Percentiles rank a stretch among this genome's conserved stretches.
Conservation (phyloP, 2,888 invertebrate species). For the Thera obeliscata region DNA sequence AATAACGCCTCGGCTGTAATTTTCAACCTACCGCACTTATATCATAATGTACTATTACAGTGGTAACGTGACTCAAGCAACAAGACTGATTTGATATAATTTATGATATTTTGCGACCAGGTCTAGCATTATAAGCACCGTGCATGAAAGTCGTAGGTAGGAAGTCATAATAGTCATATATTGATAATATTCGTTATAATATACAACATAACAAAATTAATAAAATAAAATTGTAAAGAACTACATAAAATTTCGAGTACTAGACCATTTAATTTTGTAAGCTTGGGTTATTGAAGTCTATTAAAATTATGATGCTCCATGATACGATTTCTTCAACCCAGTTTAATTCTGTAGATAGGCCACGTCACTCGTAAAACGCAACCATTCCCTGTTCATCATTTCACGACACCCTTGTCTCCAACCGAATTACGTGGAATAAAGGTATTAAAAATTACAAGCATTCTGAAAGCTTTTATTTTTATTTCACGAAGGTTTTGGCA, state of each 20-base stretch:
- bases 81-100: too few relatives aligned
- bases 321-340: constrained; percentile 5
- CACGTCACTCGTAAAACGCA: constrained; percentile 21
- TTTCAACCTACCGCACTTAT: too few relatives aligned
- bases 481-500: not conserved
- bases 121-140: too few relatives aligned
- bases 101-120: too few relatives aligned
- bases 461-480: constrained; percentile 6
- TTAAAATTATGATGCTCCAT: constrained; percentile 19
- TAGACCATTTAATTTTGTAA: not conserved
- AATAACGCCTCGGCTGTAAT: too few relatives aligned
- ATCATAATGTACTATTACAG: too few relatives aligned
- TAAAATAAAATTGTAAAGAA: too few relatives aligned
- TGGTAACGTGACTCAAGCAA: too few relatives aligned
- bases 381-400: constrained; percentile 18
- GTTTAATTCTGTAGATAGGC: constrained; percentile 16
- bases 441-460: constrained; percentile 8
- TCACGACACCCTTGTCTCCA: not conserved
- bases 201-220: too few relatives aligned
- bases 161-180: too few relatives aligned
- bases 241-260: not conserved
- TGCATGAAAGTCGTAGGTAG: too few relatives aligned
- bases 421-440: constrained; percentile 16
- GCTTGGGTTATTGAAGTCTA: constrained; percentile 1
- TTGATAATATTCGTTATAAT: too few relatives aligned